A percentile compares a stretch with the other conserved stretches of the same genome.
Conservation (phyloP, 2,113 vertebrate species). For the Oreotragus oreotragus region DNA sequence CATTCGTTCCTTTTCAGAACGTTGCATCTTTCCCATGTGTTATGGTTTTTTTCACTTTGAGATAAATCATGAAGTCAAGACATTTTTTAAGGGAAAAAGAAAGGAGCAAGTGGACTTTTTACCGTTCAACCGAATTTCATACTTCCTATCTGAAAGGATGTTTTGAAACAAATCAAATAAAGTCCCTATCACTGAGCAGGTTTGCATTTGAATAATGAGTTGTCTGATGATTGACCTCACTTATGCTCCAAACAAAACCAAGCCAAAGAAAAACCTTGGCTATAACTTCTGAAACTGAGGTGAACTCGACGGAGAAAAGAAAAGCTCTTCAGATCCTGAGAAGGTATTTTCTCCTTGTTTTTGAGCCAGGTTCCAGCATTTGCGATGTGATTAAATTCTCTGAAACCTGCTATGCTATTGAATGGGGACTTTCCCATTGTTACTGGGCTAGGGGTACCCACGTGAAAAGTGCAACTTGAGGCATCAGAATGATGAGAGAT, state of each 20-base stretch:
- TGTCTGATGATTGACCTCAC: background rate
- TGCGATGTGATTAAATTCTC: constrained; percentile 52
- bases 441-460: constrained; percentile 17
- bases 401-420: constrained; percentile 36
- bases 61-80: background rate
- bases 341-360: constrained; percentile 59
- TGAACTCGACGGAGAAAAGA: constrained; percentile 46
- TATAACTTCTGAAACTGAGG: constrained; percentile 60
- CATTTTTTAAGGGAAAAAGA: background rate
- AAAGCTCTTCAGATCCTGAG: constrained; percentile 43
- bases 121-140: background rate
- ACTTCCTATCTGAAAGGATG: background rate
- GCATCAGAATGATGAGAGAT: constrained; percentile 52
- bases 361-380: constrained; percentile 46
- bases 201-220: constrained; percentile 50
- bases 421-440: background rate
- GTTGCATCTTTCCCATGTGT: background rate
- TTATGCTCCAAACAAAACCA: constrained; percentile 36
- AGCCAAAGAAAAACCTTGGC: constrained; percentile 50
- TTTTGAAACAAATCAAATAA: constrained; percentile 32
- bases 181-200: background rate
- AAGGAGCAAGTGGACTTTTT: background rate
- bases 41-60: constrained; percentile 11
- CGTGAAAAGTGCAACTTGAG: constrained; percentile 62
- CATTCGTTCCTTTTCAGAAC: background rate